A percentile compares a stretch with the other conserved stretches of the same genome.
Conservation (phyloP, 2,797 vertebrate genomes). For the Onychomys torridus region DNA sequence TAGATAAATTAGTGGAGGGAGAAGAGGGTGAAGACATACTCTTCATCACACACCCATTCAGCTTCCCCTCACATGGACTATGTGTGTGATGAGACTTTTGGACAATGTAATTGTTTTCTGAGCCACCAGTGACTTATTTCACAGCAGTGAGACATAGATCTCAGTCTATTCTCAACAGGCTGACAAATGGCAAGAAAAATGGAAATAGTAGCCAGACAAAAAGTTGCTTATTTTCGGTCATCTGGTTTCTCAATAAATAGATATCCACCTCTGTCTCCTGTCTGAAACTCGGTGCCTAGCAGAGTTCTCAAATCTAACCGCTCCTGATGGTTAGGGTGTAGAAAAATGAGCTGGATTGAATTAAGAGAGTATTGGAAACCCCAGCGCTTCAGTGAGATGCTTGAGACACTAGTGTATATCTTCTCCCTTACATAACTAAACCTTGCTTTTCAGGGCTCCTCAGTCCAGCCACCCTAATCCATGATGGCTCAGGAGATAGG, state of each 20-base stretch:
- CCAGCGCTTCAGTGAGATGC: not conserved
- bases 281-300: not conserved
- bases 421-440: not conserved
- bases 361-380: not conserved
- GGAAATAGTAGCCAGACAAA: not conserved
- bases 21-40: not conserved
- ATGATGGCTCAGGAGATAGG: not conserved
- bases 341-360: not conserved
- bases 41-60: not conserved
- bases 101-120: not conserved
- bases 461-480: not conserved
- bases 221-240: not conserved
- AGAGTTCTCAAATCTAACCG: not conserved
- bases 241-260: constrained; percentile 22
- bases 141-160: not conserved
- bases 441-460: not conserved
- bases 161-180: not conserved
- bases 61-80: not conserved
- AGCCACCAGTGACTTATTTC: not conserved
- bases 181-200: not conserved
- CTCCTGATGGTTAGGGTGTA: not conserved
- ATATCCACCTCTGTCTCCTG: not conserved
- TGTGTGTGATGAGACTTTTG: not conserved
- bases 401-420: not conserved
- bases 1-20: not conserved